Base-by-base conservation (phyloP, 2,113 vertebrate genomes). In the Grus americana region DNA sequence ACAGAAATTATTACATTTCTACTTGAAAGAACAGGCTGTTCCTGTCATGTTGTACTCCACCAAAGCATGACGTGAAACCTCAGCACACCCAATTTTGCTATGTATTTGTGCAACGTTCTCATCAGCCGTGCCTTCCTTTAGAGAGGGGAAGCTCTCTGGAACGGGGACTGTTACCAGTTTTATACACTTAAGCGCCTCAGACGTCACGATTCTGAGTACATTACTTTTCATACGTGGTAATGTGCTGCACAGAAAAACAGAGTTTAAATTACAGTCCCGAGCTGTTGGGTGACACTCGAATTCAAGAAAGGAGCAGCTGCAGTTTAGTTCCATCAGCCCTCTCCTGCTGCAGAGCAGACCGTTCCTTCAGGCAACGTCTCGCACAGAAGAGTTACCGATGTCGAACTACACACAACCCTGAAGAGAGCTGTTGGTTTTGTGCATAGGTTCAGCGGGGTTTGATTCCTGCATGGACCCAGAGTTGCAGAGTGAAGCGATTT, bases 1-100 rank as follows among this genome's bases (percentile, higher is more conserved):
- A 63, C 49, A 94, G 75, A 67, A 68, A 58, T 92, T 5, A 75
- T 29, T 90, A 27, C 5, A 42, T 90, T 67, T 94, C n/a, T 78
- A 86, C 65, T 65, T 91, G 73, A 92, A 95, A 86, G 73, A 96
- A 86, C 57, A 88, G 65, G 23, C 32, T 83, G 72, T 62, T 58
- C 83, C 73, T 94, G 30, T 90, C 54, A 61, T 36, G 38, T 85
- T 88, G 44, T 86, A 50, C 34, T 89, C 57, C 22, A 87, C n/a
- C 26, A 68, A 89, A 84, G 74, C 29, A 76, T 52, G 44, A 67
- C 79, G 40, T 91, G 78, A 91, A 92, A 93, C 38, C 18, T 27
- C 82, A 42, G 40, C 29, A 68, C 90, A 78, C 34, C 22, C 0
- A 46, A 26, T 75, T 72, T 95, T 93, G 46, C n/a, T 49, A 62